Evolutionary conservation across 30 jellyfish, hydroid and myxozoan species (phyloP), one percentile per base, ranked within the genome.

Genomic region (Chrysaora quinquecirrha): DNA sequence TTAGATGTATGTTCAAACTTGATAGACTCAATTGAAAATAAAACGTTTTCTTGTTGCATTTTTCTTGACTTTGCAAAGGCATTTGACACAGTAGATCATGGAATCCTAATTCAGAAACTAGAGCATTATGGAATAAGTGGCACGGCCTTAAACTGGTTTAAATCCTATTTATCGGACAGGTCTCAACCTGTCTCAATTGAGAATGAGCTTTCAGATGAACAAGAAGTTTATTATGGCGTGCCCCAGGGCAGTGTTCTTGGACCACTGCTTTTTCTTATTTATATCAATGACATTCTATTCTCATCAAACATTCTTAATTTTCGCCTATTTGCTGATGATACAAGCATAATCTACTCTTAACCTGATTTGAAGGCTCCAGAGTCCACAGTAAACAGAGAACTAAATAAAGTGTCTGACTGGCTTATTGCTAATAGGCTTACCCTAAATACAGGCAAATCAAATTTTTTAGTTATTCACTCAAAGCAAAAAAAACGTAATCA

Each of bases 321-420:
- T 64, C 76, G 48, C 76, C 49, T 20, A 64, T 64, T 64, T 29
- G 48, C 76, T 10, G 76, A 29, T 29, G 43, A 64, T 48, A 20
- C 76, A 64, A 64, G 76, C 49, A 6, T 64, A 10, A 49, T 64
- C 76, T 64, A 64, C 27, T 64, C 76, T 29, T 48, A 64, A 10
- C 49, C 20, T 10, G 27, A 64, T 16, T 25, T 21, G 27, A 1
- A 49, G 20, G 48, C 27, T 64, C 27, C 10, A 29, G 31, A 29
- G 27, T 29, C 43, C 20, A 38, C 54, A 14, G 54, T 64, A 14
- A 64, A 64, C 76, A 64, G 18, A 6, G 76, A 64, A 64, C 27
- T 29, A 16, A 64, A 10, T 25, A 64, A 64, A 48, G 76, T 21
- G 14, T 64, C 76, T 64, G 31, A 64, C 76, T 64, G 43, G 48